Conservation (phyloP, 1,140 invertebrate genomes). For the Oryctes rhinoceros region DNA sequence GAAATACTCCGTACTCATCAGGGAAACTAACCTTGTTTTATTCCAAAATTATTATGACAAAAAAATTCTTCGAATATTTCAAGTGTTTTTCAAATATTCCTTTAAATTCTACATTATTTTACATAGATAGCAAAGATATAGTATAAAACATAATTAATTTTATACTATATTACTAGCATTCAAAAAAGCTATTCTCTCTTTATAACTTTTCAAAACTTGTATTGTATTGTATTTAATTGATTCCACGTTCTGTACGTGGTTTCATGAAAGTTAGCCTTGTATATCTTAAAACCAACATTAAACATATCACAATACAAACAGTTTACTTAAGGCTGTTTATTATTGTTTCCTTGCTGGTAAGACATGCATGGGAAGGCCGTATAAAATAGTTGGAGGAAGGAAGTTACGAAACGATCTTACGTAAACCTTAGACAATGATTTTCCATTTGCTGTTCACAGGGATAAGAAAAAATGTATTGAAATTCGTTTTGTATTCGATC, state of each 20-base stretch:
- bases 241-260: background rate
- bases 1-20: too few species aligned
- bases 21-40: too few species aligned
- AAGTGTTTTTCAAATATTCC: too few species aligned
- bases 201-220: too few species aligned
- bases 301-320: background rate
- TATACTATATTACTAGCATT: too few species aligned
- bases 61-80: too few species aligned
- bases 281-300: slow-evolving; percentile 2
- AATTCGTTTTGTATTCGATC: background rate
- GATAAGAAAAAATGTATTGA: background rate
- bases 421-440: background rate
- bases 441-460: background rate
- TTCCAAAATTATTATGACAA: too few species aligned
- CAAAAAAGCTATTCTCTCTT: too few species aligned
- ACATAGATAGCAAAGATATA: too few species aligned
- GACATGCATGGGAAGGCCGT: background rate
- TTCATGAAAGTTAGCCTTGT: background rate
- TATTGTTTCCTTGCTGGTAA: background rate
- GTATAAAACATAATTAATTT: too few species aligned
- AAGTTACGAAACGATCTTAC: background rate
- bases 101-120: too few species aligned
- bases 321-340: background rate
- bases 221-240: too few species aligned
- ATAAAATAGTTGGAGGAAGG: background rate